phyloP scores from a whole-genome alignment of 2,797 vertebrate species.

The Epinephelus malabaricus region DNA sequence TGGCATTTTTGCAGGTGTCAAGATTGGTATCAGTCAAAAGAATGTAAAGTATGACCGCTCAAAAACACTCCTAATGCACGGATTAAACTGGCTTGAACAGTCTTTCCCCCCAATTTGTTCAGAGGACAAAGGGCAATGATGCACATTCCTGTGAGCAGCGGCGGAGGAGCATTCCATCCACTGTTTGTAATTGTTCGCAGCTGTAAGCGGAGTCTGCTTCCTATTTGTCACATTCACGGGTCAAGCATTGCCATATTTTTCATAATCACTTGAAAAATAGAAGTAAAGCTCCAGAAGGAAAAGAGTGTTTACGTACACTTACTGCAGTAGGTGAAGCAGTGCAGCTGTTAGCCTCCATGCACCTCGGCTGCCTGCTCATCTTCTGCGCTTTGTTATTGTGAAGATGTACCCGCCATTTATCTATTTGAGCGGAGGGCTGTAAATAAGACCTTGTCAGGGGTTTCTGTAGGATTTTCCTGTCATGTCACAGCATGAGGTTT shows the following conservation, averaged over 20 bases:
- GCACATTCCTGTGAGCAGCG: conserved; percentile 76
- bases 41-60: conserved; percentile 28
- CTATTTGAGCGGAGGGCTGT: conserved; percentile 25
- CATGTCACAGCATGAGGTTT: conserved; percentile 59
- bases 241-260: conserved; percentile 76
- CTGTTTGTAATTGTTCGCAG: conserved; percentile 84
- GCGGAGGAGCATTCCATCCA: conserved; percentile 76
- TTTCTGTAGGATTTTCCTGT: conserved; percentile 37
- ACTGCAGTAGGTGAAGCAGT: conserved; percentile 57
- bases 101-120: conserved; percentile 68
- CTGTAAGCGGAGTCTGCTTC: conserved; percentile 76
- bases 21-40: conserved; percentile 23
- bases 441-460: conserved; percentile 60
- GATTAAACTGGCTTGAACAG: conserved; percentile 55
- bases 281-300: conserved; percentile 52
- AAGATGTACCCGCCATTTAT: conserved; percentile 51
- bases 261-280: conserved; percentile 67
- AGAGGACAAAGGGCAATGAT: conserved; percentile 77
- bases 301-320: conserved; percentile 48
- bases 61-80: conserved; percentile 34
- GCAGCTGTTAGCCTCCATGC: conserved; percentile 50
- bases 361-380: conserved; percentile 44
- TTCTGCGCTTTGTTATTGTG: conserved; percentile 36
- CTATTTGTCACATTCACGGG: conserved; percentile 83
- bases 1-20: conserved; percentile 57